These are phyloP conservation scores for Anneissia japonica DNA, from an alignment of 35 echinoderm and acorn worm genomes.

Conservation along the genomic window DNA sequence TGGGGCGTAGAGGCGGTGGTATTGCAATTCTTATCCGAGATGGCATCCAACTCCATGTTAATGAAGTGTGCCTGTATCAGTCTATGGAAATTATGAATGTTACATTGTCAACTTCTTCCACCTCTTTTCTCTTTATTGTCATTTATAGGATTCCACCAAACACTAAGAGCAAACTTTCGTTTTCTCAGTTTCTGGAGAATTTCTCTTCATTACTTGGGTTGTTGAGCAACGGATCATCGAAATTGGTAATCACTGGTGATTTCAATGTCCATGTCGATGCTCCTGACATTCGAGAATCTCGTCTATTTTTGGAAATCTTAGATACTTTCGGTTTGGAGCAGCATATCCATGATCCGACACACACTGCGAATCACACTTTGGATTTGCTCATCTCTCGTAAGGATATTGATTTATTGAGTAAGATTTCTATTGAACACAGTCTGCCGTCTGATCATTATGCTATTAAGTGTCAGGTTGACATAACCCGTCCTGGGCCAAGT, in stretches of 20 bases:
- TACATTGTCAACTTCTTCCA: neutral
- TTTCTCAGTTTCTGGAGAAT: neutral
- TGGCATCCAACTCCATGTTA: neutral
- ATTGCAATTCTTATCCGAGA: neutral
- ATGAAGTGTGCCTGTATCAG: no score
- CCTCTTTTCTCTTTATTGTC: neutral
- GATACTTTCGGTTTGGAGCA: constrained; percentile 2
- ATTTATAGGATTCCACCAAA: no score
- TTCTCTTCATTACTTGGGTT: constrained; percentile 1
- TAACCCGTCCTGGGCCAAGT: no score
- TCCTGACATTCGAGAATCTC: neutral
- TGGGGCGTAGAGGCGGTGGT: neutral
- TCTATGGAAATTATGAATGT: neutral
- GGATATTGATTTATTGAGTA: no score
- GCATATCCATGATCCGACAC: constrained; percentile 6
- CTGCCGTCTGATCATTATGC: no score
- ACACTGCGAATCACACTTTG: constrained; percentile 17
- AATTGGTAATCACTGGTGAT: constrained; percentile 19
- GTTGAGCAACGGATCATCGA: neutral
- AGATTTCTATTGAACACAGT: no score
- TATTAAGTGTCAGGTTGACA: no score
- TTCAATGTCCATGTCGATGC: constrained; percentile 33
- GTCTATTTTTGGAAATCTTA: constrained; percentile 12
- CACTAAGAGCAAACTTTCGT: neutral
- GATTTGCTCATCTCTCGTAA: constrained; percentile 31